Evolutionary conservation across 92 coral and sea anemone species (phyloP).

Genomic region (Virgularia gustaviana): DNA sequence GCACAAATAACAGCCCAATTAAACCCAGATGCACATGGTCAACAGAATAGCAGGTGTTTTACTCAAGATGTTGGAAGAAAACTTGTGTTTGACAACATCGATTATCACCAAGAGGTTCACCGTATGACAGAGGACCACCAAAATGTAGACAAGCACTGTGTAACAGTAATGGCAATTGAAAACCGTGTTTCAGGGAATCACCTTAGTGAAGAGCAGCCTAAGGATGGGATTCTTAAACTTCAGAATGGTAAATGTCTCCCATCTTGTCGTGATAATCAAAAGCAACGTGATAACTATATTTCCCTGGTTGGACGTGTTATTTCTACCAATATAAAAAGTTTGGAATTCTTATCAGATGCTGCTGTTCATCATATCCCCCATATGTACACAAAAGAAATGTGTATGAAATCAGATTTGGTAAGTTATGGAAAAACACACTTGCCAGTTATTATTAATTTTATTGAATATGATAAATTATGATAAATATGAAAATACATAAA

Average conservation of each 20-base stretch:
- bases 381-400: conserved; percentile 37
- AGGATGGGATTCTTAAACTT: conserved; percentile 46
- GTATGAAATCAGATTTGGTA: conserved; percentile 34
- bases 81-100: background rate
- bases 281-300: conserved; percentile 52
- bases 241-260: conserved; percentile 65
- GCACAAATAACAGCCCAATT: background rate
- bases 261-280: conserved; percentile 15
- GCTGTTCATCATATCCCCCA: conserved; percentile 39
- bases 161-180: conserved; percentile 51
- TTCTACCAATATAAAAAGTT: conserved; percentile 18
- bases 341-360: background rate
- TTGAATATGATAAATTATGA: too few relatives aligned
- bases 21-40: background rate
- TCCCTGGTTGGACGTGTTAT: conserved; percentile 50
- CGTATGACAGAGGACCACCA: conserved; percentile 54
- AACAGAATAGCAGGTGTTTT: background rate
- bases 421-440: too few relatives aligned
- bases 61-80: background rate
- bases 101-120: conserved; percentile 19
- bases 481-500: too few relatives aligned
- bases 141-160: conserved; percentile 52
- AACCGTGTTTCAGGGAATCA: conserved; percentile 55
- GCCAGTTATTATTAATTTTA: too few relatives aligned
- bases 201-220: conserved; percentile 44